phyloP scores from a whole-genome alignment of 2,797 vertebrate species.

The Nannoperca australis region DNA sequence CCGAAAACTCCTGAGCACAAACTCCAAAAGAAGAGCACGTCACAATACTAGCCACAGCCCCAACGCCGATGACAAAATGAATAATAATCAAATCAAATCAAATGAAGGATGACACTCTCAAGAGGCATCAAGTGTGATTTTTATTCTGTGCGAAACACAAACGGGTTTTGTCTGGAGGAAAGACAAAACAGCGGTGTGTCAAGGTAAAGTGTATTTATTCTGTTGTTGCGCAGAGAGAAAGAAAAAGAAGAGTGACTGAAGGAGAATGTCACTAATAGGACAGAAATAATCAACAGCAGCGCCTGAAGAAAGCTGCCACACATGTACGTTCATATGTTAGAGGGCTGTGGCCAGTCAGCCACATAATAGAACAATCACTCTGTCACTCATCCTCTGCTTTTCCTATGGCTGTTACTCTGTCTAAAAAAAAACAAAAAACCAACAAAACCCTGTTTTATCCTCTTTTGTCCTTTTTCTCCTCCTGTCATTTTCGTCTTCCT shows the following conservation, averaged over 20 bases:
- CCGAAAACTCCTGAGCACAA: not conserved
- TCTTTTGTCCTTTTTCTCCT: conserved; percentile 68
- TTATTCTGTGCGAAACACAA: conserved; percentile 27
- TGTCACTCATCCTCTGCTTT: conserved; percentile 82
- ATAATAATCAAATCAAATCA: conserved; percentile 22
- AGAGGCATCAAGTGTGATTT: conserved; percentile 28
- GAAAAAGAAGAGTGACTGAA: conserved; percentile 40
- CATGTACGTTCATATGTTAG: conserved; percentile 82
- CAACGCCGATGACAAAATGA: conserved; percentile 24
- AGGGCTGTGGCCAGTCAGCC: conserved; percentile 87
- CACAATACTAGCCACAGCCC: not conserved
- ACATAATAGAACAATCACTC: conserved; percentile 87
- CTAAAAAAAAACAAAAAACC: conserved; percentile 65
- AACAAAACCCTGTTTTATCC: conserved; percentile 55
- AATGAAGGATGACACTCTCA: conserved; percentile 34
- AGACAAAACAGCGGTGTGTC: conserved; percentile 37
- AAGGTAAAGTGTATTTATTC: conserved; percentile 60
- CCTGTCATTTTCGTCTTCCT: conserved; percentile 68
- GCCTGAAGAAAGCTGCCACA: conserved; percentile 73
- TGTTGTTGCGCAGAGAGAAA: conserved; percentile 11
- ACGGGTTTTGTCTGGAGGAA: conserved; percentile 35
- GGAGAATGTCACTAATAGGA: conserved; percentile 72
- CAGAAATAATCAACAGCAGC: conserved; percentile 71
- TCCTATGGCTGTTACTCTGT: conserved; percentile 62
- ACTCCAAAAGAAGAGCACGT: conserved; percentile 2